phyloP scores from a whole-genome alignment of 2,888 invertebrate genomes.

The Oscheius sp. region DNA sequence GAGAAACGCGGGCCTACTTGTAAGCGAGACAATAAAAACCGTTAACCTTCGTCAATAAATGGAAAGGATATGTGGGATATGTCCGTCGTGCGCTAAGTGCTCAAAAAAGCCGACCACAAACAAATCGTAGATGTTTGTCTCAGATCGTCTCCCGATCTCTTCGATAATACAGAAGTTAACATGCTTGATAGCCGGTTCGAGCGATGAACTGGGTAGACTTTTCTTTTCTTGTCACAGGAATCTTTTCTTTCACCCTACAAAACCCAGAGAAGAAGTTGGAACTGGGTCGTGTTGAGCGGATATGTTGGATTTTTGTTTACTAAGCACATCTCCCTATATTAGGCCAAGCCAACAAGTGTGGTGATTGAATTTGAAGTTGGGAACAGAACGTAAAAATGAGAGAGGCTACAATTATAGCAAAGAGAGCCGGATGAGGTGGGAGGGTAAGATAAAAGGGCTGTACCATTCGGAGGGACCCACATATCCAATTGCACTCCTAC shows the following conservation, averaged over 20 bases:
- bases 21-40: too few relatives aligned
- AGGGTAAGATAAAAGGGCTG: slow-evolving; percentile 24
- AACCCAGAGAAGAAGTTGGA: background rate
- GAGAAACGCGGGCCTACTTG: too few relatives aligned
- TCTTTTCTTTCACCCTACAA: too few relatives aligned
- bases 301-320: slow-evolving; percentile 15
- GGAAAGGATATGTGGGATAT: slow-evolving; percentile 9
- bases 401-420: background rate
- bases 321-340: slow-evolving; percentile 28
- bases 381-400: background rate
- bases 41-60: too few relatives aligned
- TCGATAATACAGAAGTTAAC: background rate
- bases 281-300: slow-evolving; percentile 12
- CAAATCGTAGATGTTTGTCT: slow-evolving; percentile 23
- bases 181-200: too few relatives aligned
- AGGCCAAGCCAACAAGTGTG: slow-evolving; percentile 24
- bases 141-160: slow-evolving; percentile 19
- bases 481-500: slow-evolving; percentile 27
- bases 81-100: slow-evolving; percentile 14
- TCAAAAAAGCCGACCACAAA: slow-evolving; percentile 16
- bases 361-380: slow-evolving; percentile 10
- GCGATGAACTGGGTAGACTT: too few relatives aligned
- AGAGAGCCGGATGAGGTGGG: slow-evolving; percentile 13
- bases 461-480: slow-evolving; percentile 23
- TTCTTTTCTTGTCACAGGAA: too few relatives aligned